phyloP scores from a whole-genome alignment of 2,888 invertebrate species.

The Thecocarcelia acutangulata region DNA sequence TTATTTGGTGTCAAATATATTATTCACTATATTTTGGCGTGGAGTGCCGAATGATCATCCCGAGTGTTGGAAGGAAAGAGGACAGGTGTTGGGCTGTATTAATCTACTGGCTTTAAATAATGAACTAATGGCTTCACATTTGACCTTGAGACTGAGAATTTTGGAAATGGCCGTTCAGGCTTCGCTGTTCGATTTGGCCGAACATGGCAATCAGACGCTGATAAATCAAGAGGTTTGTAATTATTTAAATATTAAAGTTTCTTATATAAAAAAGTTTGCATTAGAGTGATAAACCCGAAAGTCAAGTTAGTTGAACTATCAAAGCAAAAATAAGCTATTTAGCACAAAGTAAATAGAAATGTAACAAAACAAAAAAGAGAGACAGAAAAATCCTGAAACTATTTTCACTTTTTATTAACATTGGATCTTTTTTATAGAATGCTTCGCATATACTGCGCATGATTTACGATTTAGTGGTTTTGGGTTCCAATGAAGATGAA shows the following conservation, averaged over 20 bases:
- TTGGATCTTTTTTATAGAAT: conserved; percentile 80
- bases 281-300: too few species aligned
- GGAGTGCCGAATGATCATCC: conserved; percentile 83
- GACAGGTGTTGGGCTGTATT: conserved; percentile 84
- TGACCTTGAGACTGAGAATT: conserved; percentile 83
- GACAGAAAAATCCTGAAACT: too few species aligned
- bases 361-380: too few species aligned
- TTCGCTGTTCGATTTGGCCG: conserved; percentile 83
- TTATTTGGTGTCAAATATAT: conserved; percentile 83
- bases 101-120: conserved; percentile 84
- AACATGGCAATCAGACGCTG: conserved; percentile 81
- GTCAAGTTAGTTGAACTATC: too few species aligned
- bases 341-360: too few species aligned
- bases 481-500: conserved; percentile 83
- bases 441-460: conserved; percentile 83
- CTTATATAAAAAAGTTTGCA: neutral
- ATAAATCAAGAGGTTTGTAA: conserved; percentile 82
- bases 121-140: conserved; percentile 83
- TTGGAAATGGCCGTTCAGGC: conserved; percentile 85
- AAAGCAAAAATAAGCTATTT: too few species aligned
- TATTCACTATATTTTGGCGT: conserved; percentile 84
- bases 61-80: conserved; percentile 84
- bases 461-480: conserved; percentile 84
- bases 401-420: too few species aligned
- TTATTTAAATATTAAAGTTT: neutral